phyloP scores from a whole-genome alignment of 2,888 invertebrate genomes.

The Sthenelais limicola region DNA sequence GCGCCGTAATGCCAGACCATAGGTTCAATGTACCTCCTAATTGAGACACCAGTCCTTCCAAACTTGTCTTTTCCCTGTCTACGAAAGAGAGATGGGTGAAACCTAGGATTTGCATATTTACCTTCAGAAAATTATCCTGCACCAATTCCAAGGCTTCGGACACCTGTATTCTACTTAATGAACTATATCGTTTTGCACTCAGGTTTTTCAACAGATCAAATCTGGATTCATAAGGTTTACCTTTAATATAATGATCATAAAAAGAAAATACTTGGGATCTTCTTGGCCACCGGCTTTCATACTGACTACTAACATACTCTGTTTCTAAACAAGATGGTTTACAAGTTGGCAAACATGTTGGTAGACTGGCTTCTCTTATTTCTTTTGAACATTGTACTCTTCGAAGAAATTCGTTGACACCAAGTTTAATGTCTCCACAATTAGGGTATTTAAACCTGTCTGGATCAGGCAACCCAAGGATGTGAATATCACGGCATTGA shows the following conservation, averaged over 20 bases:
- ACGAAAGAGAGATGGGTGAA: background rate
- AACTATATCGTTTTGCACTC: too few relatives aligned
- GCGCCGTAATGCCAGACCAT: background rate
- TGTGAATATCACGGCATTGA: background rate
- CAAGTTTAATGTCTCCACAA: conserved; percentile 2
- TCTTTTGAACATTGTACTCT: background rate
- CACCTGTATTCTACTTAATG: too few relatives aligned
- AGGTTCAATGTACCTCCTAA: conserved; percentile 3
- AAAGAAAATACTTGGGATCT: background rate
- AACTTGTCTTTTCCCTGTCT: background rate
- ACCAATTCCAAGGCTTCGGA: background rate
- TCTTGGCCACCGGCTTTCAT: conserved; percentile 3
- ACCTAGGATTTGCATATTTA: background rate
- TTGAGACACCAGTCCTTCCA: background rate
- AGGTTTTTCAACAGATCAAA: conserved; percentile 11
- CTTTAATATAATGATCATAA: conserved; percentile 18
- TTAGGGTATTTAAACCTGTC: background rate
- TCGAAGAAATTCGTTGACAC: background rate
- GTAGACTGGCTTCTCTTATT: background rate
- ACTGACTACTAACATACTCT: background rate
- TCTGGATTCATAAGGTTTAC: background rate
- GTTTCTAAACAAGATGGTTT: background rate
- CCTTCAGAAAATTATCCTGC: conserved; percentile 14
- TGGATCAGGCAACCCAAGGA: background rate
- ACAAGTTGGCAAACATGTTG: background rate